These are phyloP conservation scores for Drosophila azteca DNA, from an alignment of 1,140 invertebrate species.

Conservation along the genomic window DNA sequence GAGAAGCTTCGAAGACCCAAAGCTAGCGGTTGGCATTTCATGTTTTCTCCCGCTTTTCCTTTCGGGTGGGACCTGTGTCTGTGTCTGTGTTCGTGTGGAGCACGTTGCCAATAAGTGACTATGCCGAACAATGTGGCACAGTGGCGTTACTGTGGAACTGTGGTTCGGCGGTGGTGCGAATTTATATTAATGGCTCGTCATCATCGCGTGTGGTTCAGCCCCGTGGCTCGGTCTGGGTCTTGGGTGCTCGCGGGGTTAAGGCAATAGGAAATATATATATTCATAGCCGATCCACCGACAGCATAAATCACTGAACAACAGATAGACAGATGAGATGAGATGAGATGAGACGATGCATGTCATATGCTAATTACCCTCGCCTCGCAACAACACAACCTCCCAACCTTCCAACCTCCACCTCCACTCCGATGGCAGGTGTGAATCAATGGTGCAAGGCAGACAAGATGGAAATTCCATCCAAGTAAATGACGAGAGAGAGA, in stretches of 20 bases:
- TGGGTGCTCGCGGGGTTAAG: slow-evolving; percentile 2
- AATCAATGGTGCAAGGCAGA: background rate
- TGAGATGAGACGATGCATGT: slow-evolving; percentile 12
- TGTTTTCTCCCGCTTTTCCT: background rate
- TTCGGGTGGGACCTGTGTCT: background rate
- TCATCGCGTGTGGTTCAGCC: background rate
- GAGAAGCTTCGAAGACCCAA: too few relatives aligned
- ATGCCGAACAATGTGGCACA: slow-evolving; percentile 61
- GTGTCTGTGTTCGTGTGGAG: slow-evolving; percentile 11
- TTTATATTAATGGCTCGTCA: slow-evolving; percentile 59
- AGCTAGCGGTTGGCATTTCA: background rate
- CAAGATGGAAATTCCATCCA: slow-evolving; percentile 32
- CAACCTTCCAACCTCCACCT: background rate
- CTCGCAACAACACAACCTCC: background rate
- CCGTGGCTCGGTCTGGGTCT: background rate
- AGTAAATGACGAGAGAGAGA: slow-evolving; percentile 1
- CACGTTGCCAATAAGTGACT: slow-evolving; percentile 53
- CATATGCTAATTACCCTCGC: slow-evolving; percentile 35
- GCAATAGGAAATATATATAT: slow-evolving; percentile 2
- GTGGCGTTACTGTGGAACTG: slow-evolving; percentile 16
- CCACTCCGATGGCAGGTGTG: slow-evolving; percentile 4
- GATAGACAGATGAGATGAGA: background rate
- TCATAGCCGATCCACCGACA: slow-evolving; percentile 19
- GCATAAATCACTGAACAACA: slow-evolving; percentile 45
- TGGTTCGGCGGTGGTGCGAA: slow-evolving; percentile 29